These are phyloP conservation scores for Xestia sexstrigata DNA, from an alignment of 2,888 invertebrate species.

Conservation along the genomic window DNA sequence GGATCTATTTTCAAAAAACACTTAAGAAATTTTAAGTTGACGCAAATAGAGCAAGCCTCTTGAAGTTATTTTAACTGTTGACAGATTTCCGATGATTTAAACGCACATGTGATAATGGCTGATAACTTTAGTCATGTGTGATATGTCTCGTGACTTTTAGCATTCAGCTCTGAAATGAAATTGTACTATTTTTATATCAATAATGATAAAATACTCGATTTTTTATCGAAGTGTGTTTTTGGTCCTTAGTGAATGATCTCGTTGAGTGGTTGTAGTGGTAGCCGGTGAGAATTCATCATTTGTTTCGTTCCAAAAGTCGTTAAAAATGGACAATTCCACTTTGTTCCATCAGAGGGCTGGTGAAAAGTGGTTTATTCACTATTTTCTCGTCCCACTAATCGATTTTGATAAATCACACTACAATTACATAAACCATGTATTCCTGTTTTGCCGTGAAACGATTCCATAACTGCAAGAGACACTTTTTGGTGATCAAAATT, in stretches of 20 bases:
- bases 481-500: no score
- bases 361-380: background rate
- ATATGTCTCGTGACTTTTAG: constrained; percentile 41
- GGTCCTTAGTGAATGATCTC: constrained; percentile 29
- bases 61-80: constrained; percentile 10
- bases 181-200: constrained; percentile 9
- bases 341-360: background rate
- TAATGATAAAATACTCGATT: constrained; percentile 43
- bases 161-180: constrained; percentile 11
- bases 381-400: background rate
- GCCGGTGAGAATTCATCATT: background rate
- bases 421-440: background rate
- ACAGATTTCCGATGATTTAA: constrained; percentile 35
- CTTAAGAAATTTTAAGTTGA: constrained; percentile 12
- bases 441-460: background rate
- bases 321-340: background rate
- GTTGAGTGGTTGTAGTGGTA: constrained; percentile 35
- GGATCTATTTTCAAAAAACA: constrained; percentile 29
- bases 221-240: constrained; percentile 36
- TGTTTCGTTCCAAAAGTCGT: background rate
- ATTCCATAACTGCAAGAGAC: no score
- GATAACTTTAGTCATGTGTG: constrained; percentile 27
- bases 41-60: constrained; percentile 13
- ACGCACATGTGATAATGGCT: background rate
- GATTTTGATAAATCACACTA: background rate